phyloP scores from a whole-genome alignment of 1,140 invertebrate genomes.

The Drosophila setifemur region DNA sequence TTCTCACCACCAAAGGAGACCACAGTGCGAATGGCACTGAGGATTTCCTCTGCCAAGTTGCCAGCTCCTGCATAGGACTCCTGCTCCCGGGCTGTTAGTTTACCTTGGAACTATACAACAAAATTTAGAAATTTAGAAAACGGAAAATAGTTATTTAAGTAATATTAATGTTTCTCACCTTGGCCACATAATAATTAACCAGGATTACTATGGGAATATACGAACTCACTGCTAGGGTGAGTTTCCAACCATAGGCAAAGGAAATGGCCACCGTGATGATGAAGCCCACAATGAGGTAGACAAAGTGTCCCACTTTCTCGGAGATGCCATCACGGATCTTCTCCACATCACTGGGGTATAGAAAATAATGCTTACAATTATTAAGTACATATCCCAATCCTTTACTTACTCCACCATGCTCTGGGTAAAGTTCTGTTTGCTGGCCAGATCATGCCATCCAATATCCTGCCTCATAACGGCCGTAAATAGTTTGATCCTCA shows the following conservation, averaged over 20 bases:
- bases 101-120: conserved; percentile 85
- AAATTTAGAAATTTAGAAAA: not conserved
- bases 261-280: conserved; percentile 87
- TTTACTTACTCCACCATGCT: conserved; percentile 91
- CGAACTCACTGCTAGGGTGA: conserved; percentile 91
- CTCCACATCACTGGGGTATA: conserved; percentile 89
- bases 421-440: conserved; percentile 93
- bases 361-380: not conserved
- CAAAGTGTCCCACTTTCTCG: conserved; percentile 92
- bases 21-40: conserved; percentile 88
- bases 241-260: conserved; percentile 90
- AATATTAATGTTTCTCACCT: conserved; percentile 79
- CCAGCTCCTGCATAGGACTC: conserved; percentile 93
- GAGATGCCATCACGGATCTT: conserved; percentile 94
- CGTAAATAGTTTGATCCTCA: conserved; percentile 88
- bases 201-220: conserved; percentile 92
- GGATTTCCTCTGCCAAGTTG: conserved; percentile 92
- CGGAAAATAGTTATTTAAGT: not conserved
- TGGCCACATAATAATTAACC: conserved; percentile 86
- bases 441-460: conserved; percentile 93
- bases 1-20: conserved; percentile 90
- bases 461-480: conserved; percentile 94
- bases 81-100: conserved; percentile 89
- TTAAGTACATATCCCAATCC: conserved; percentile 20
- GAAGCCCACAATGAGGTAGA: conserved; percentile 87